Evolutionary conservation across 2,797 vertebrate genomes (phyloP), one percentile per base, ranked within the genome.

Genomic region (Malurus splendens): DNA sequence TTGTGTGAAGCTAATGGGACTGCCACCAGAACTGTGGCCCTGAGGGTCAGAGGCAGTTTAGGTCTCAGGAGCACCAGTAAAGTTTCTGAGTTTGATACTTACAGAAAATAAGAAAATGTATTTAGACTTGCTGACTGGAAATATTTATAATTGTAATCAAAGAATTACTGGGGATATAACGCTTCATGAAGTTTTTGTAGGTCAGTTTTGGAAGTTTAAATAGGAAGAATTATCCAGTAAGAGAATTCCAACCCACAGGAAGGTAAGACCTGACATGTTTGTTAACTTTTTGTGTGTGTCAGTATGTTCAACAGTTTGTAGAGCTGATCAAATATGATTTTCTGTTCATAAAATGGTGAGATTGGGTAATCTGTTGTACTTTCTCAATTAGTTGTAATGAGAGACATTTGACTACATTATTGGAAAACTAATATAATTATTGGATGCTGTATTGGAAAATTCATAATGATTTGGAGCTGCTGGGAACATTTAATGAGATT

Each of bases 401-500:
- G 87, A 87, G 84, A 89, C 75, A 93, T 94, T 95, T 95, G 87
- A 94, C 55, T 84, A 64, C 25, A 25, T 95, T 96, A 95, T 89
- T 94, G 75, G 67, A 94, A 95, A 93, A 77, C 67, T 87, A 95
- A 94, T 94, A 54, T 59, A 82, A 90, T 96, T 95, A 94, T 95
- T 6, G 1, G 60, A 90, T 93, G 60, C 32, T 92, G 8, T 85
- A 71, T 86, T 77, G 72, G 81, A 82, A 92, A 88, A 92, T 93
- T 92, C 80, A 92, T 94, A 94, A 94, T 55, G 45, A 93, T 89
- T 78, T 93, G 68, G 89, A 94, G 80, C 82, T 90, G 33, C 83
- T 95, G 90, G 83, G 78, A 95, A 76, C 61, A n/a, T 92, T 89
- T 95, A 96, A 96, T 95, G 90, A 96, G 94, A 91, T 94, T 95